Conservation (phyloP, 2,797 vertebrate species). For the Myripristis jacobus region DNA sequence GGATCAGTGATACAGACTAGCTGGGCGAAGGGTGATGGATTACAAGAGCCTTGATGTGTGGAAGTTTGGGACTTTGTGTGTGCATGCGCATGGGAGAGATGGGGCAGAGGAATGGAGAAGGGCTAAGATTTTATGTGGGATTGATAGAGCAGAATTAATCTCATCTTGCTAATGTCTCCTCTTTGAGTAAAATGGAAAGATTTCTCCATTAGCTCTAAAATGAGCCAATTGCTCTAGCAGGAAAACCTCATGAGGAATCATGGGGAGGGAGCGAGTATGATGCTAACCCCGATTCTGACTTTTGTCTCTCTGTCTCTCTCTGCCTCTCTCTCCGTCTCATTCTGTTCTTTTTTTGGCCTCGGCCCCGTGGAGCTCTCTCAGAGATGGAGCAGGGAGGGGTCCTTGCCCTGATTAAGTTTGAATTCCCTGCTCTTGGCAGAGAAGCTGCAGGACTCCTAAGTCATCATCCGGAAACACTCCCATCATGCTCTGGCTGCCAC, state of each 20-base stretch:
- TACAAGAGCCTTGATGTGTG: constrained; percentile 35
- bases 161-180: constrained; percentile 72
- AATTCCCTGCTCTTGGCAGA: constrained; percentile 69
- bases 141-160: constrained; percentile 55
- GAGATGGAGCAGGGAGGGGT: constrained; percentile 57
- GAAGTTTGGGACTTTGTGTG: constrained; percentile 27
- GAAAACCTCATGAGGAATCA: constrained; percentile 47
- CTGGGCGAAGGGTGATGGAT: constrained; percentile 54
- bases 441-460: constrained; percentile 64
- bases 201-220: constrained; percentile 52
- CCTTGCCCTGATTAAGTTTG: constrained; percentile 70
- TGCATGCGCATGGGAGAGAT: constrained; percentile 16
- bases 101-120: constrained; percentile 18
- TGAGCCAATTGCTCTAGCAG: constrained; percentile 60
- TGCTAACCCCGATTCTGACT: constrained; percentile 50
- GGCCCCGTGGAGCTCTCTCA: constrained; percentile 38
- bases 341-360: constrained; percentile 58
- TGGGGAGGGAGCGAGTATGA: constrained; percentile 16
- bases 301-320: constrained; percentile 33
- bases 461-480: constrained; percentile 70
- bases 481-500: constrained; percentile 38
- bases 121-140: constrained; percentile 54
- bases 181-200: constrained; percentile 52
- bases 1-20: constrained; percentile 2
- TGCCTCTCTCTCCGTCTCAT: constrained; percentile 24